These are phyloP conservation scores for Plotosus lineatus DNA, from an alignment of 2,113 vertebrate species.

Conservation along the genomic window DNA sequence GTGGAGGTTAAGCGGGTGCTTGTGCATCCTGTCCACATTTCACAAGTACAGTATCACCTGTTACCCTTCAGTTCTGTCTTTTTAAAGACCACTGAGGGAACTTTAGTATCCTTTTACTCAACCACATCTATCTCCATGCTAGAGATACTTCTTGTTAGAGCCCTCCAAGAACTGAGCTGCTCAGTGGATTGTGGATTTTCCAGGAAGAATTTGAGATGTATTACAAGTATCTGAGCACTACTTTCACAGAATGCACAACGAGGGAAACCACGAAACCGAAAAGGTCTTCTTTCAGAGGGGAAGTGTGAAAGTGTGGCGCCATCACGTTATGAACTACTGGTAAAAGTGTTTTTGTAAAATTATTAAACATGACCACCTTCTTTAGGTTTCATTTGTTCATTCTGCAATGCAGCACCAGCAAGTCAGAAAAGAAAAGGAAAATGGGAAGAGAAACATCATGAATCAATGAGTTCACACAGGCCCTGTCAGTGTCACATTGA, in stretches of 20 bases:
- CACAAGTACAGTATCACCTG: not conserved
- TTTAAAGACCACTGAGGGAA: not conserved
- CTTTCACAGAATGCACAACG: conserved; percentile 27
- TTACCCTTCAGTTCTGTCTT: not conserved
- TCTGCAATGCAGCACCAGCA: not conserved
- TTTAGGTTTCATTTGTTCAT: not conserved
- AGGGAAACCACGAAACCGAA: not conserved
- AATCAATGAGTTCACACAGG: not conserved
- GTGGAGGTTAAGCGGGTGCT: not conserved
- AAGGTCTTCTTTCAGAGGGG: conserved; percentile 6
- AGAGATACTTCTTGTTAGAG: too few species aligned
- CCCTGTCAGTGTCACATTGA: too few species aligned
- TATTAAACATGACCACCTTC: not conserved
- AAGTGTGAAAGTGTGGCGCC: not conserved
- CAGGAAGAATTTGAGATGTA: not conserved
- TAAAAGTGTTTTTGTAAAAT: not conserved
- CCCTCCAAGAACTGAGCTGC: conserved; percentile 24
- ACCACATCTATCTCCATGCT: too few species aligned
- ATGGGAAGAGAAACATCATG: conserved; percentile 21
- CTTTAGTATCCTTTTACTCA: too few species aligned
- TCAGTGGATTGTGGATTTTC: conserved; percentile 30
- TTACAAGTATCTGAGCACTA: not conserved
- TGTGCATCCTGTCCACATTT: not conserved
- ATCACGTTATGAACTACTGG: not conserved
- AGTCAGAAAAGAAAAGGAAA: conserved; percentile 18